A percentile compares a stretch with the other conserved stretches of the same genome.
phyloP scores from a whole-genome alignment of 2,888 invertebrate genomes.

The Gandaritis pyraliata region DNA sequence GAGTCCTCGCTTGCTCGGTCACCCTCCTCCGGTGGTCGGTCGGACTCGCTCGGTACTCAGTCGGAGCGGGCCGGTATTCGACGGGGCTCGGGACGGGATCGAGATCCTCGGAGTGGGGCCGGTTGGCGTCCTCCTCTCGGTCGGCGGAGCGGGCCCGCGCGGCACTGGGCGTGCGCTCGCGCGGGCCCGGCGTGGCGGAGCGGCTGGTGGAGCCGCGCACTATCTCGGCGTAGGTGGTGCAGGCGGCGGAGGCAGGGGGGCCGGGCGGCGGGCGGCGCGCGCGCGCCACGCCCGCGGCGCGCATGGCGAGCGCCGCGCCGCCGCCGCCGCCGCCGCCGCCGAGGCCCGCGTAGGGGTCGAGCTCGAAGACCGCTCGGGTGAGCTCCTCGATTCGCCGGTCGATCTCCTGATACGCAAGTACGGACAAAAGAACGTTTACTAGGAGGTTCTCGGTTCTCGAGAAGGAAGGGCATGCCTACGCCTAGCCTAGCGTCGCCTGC shows the following conservation, averaged over 20 bases:
- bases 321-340: conserved; percentile 72
- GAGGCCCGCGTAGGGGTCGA: conserved; percentile 88
- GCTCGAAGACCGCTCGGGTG: conserved; percentile 88
- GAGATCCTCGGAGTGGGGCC: background rate
- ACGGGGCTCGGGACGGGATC: background rate
- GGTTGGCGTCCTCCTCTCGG: conserved; percentile 7
- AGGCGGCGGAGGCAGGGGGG: conserved; percentile 68
- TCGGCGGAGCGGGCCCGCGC: conserved; percentile 22
- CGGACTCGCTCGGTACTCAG: conserved; percentile 12
- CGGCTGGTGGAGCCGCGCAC: conserved; percentile 85
- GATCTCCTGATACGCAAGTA: conserved; percentile 88
- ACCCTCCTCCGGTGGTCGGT: conserved; percentile 5
- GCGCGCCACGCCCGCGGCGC: conserved; percentile 72
- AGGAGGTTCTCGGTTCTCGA: conserved; percentile 64
- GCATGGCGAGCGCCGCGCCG: conserved; percentile 60
- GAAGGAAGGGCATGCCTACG: conserved; percentile 40
- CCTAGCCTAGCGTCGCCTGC: conserved; percentile 48
- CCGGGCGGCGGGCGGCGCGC: conserved; percentile 50
- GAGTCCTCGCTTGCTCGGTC: background rate
- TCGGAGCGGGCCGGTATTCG: conserved; percentile 4
- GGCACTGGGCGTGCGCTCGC: conserved; percentile 55
- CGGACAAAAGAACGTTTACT: conserved; percentile 80
- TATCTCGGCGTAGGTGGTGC: conserved; percentile 91
- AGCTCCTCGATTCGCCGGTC: conserved; percentile 89
- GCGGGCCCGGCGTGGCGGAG: conserved; percentile 63